These are phyloP conservation scores for Unio pictorum DNA, from an alignment of 2,888 invertebrate genomes.

Conservation along the genomic window DNA sequence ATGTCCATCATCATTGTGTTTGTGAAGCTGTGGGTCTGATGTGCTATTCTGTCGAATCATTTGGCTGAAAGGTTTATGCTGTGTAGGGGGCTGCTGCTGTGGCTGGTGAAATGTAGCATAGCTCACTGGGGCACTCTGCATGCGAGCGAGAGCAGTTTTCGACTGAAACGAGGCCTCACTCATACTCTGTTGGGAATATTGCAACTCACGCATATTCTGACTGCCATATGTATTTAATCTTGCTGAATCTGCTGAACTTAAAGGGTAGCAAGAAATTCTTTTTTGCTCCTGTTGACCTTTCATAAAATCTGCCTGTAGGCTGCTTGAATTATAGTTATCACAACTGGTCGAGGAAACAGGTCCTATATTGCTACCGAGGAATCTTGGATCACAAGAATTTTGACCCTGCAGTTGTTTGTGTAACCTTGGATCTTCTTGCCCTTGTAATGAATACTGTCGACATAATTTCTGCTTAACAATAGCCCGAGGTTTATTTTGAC, in stretches of 20 bases:
- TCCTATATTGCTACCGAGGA: no score
- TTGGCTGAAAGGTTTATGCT: slow-evolving; percentile 45
- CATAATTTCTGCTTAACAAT: slow-evolving; percentile 28
- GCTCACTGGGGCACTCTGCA: slow-evolving; percentile 55
- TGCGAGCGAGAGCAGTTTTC: slow-evolving; percentile 38
- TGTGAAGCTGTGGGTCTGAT: slow-evolving; percentile 78
- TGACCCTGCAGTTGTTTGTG: slow-evolving; percentile 17
- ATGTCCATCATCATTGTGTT: slow-evolving; percentile 7
- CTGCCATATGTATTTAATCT: no score
- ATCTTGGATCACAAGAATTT: slow-evolving; percentile 33
- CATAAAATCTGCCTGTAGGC: no score
- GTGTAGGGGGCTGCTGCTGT: slow-evolving; percentile 8
- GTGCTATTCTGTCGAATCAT: slow-evolving; percentile 74
- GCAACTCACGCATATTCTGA: no score
- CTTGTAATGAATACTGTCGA: slow-evolving; percentile 76
- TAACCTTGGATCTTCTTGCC: slow-evolving; percentile 83
- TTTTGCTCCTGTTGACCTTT: no score
- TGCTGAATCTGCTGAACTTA: no score
- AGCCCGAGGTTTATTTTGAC: slow-evolving; percentile 7
- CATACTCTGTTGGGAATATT: no score
- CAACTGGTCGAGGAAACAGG: no score
- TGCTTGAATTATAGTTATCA: no score
- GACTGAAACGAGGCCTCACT: slow-evolving; percentile 5
- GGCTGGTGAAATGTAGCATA: slow-evolving; percentile 45
- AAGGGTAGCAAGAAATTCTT: no score